Evolutionary conservation across 2,888 invertebrate species (phyloP).

Genomic region (Encarsia formosa): DNA sequence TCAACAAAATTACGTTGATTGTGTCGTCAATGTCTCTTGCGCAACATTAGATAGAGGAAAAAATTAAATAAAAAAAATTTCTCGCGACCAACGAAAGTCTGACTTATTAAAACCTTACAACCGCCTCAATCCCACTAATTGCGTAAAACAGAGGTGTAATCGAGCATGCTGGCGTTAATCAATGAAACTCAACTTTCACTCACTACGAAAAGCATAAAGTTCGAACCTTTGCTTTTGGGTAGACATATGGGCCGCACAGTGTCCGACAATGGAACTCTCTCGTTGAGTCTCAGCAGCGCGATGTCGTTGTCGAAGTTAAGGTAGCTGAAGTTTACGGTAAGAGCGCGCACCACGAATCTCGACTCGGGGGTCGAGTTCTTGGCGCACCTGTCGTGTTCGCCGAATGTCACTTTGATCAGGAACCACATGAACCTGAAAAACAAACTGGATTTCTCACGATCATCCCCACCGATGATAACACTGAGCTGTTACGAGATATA

Average conservation of each 20-base stretch:
- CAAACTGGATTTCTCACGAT: slow-evolving; percentile 33
- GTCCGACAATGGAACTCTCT: slow-evolving; percentile 73
- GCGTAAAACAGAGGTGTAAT: too few species aligned
- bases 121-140: too few species aligned
- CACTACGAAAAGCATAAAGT: too few species aligned
- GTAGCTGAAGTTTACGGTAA: slow-evolving; percentile 77
- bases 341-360: slow-evolving; percentile 66
- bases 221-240: slow-evolving; percentile 61
- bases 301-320: slow-evolving; percentile 87
- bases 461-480: not conserved
- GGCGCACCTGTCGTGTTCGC: slow-evolving; percentile 80
- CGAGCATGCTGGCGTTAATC: too few species aligned
- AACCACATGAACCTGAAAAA: slow-evolving; percentile 83
- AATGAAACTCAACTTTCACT: too few species aligned
- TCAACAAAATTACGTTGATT: too few species aligned
- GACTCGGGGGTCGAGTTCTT: slow-evolving; percentile 60
- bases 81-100: too few species aligned
- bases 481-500: not conserved
- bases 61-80: too few species aligned
- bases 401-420: slow-evolving; percentile 85
- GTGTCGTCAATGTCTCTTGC: too few species aligned
- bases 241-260: slow-evolving; percentile 80
- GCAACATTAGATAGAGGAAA: too few species aligned
- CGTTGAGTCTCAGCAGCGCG: slow-evolving; percentile 75
- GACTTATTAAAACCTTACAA: too few species aligned